Base-by-base conservation (phyloP, 2,113 vertebrate genomes). In the Engraulis encrasicolus region DNA sequence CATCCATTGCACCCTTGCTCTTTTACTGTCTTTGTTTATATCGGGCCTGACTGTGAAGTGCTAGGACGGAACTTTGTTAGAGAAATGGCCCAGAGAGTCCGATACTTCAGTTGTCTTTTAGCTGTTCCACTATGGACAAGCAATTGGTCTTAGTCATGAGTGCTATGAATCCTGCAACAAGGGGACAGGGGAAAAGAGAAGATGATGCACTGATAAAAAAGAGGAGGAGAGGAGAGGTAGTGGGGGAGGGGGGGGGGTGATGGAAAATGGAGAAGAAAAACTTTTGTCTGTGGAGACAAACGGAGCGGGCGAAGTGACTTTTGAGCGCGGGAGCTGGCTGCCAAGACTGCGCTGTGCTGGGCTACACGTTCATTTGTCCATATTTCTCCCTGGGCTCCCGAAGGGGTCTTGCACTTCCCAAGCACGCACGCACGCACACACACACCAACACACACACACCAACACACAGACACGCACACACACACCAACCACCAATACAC, bases 281-380 rank as follows among this genome's bases (percentile, higher is more conserved):
- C 50, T 82, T 84, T 61, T 12, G 45, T 81, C 81, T 84, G 85
- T 48, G 81, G 66, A 90, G 86, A 58, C 31, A 27, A 20, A 58
- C 74, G 84, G 66, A 48, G 81, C 36, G 83, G 78, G 80, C 74
- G 80, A 85, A 74, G 81, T 82, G 58, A 66, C 86, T 45, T 66
- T 78, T 88, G 88, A 92, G 80, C 86, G 89, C 78, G 80, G 91
- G 87, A 85, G 90, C 88, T 4, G 11, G 88, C 85, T 81, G 86
- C 88, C 86, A 89, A 92, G 89, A 91, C 87, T 81, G 83, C 45
- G 91, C 87, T 81, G 83, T 49, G 82, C 88, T 84, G 91, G 85
- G 85, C 88, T 92, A 90, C 91, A 88, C 88, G 86, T 91, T 93
- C 91, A 93, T 93, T 93, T 95, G 91, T 93, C 90, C 91, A 91